Evolutionary conservation across 2,888 invertebrate species (phyloP), one percentile per base, ranked within the genome.

Genomic region (Hoplodrina ambigua): DNA sequence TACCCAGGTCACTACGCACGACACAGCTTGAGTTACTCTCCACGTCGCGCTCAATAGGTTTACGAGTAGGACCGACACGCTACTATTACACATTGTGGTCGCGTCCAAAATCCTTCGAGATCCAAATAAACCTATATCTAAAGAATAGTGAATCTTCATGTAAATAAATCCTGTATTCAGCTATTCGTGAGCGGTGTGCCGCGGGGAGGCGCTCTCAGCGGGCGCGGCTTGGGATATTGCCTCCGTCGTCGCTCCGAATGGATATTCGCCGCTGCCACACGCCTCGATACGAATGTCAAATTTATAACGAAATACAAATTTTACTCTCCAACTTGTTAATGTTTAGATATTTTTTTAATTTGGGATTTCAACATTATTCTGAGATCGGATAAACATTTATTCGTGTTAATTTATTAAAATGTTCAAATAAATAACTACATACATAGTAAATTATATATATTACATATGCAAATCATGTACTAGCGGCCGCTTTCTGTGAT

Each of bases 81-180:
- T 37, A 8, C 37, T 53, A 53, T 72, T 46, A 53, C 11, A 41
- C 17, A n/a, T 11, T n/a, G 8, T 19, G 33, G 41, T 20, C 11
- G 44, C 17, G 8, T 7, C 10, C 37, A 17, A 54, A 8, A 20
- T 33, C 37, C 4, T 30, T n/a, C 33, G 2, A n/a, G 20, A 20
- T 54, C n/a, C 33, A 56, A 73, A 73, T 64, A 71, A 33, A 66
- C 41, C 17, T 46, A 17, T 46, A 46, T 46, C 46, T 46, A 17
- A 17, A 6, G 17, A 46, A 46, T 46, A 46, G 46, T 15, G 30
- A 74, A 75, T 75, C 15, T 58, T 54, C 11, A 49, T 8, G 20
- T 75, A 54, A 72, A 67, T 75, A 75, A 72, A 75, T 57, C 33
- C 5, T 15, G 15, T 46, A 70, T 77, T 55, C 46, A 57, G 76